Evolutionary conservation across 2,797 vertebrate genomes (phyloP).

Genomic region (Acanthurus leucopareius): DNA sequence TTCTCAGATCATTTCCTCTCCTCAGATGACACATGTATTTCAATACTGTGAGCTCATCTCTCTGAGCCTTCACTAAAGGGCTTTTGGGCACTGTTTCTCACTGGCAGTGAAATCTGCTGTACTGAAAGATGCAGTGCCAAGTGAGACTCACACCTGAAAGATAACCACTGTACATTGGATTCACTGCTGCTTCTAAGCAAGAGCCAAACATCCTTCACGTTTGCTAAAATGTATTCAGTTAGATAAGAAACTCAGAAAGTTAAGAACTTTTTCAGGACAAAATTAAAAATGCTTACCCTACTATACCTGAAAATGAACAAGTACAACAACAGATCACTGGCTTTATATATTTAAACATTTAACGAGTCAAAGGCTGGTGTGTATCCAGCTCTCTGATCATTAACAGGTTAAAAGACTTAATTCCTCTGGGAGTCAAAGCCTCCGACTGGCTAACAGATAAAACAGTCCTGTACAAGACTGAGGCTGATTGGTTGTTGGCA

Average conservation of each 20-base stretch:
- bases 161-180: slow-evolving; percentile 47
- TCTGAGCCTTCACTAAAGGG: slow-evolving; percentile 45
- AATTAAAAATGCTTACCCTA: neutral
- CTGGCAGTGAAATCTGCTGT: slow-evolving; percentile 49
- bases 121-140: slow-evolving; percentile 58
- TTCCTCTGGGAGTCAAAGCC: slow-evolving; percentile 55
- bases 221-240: slow-evolving; percentile 19
- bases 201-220: slow-evolving; percentile 29
- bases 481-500: slow-evolving; percentile 68
- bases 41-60: slow-evolving; percentile 38
- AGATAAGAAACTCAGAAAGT: neutral
- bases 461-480: slow-evolving; percentile 54
- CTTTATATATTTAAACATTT: neutral
- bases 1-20: slow-evolving; percentile 41
- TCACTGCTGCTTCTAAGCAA: slow-evolving; percentile 32
- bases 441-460: slow-evolving; percentile 61
- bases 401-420: slow-evolving; percentile 63
- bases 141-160: slow-evolving; percentile 50
- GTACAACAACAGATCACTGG: too few species aligned
- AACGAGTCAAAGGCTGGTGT: slow-evolving; percentile 21
- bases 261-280: slow-evolving; percentile 9
- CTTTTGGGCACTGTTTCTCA: slow-evolving; percentile 49
- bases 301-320: too few species aligned
- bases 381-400: slow-evolving; percentile 44
- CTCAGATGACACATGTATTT: slow-evolving; percentile 50